These are phyloP conservation scores for Drosophila sordidapex DNA, from an alignment of 2,888 invertebrate genomes.

Conservation along the genomic window DNA sequence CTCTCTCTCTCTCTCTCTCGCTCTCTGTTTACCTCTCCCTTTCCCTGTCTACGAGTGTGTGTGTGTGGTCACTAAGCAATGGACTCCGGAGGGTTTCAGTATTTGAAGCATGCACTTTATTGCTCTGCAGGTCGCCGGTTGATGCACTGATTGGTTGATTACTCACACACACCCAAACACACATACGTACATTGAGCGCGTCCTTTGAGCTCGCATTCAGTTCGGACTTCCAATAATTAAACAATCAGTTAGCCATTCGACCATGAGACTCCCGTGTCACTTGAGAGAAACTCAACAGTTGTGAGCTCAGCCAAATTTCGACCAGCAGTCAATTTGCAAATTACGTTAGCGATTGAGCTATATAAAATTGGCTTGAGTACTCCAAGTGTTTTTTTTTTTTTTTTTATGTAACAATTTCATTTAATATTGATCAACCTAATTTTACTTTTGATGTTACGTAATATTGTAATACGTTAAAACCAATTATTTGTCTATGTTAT, in stretches of 20 bases:
- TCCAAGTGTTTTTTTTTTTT: not conserved
- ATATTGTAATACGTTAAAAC: no score
- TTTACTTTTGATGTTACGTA: no score
- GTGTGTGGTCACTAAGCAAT: conserved; percentile 74
- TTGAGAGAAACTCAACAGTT: conserved; percentile 38
- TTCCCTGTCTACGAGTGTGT: not conserved
- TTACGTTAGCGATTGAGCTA: conserved; percentile 9
- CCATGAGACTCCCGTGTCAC: conserved; percentile 48
- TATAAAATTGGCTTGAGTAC: conserved; percentile 1
- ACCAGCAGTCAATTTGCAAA: conserved; percentile 41
- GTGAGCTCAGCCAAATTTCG: conserved; percentile 24
- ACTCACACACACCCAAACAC: conserved; percentile 8
- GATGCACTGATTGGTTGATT: conserved; percentile 69
- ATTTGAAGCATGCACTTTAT: conserved; percentile 67
- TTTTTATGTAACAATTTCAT: no score
- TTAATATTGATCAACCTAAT: no score
- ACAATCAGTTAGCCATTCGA: conserved; percentile 66
- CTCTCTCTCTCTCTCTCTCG: not conserved
- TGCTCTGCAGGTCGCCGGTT: conserved; percentile 49
- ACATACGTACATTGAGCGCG: conserved; percentile 7
- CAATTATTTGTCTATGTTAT: no score
- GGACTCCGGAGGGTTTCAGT: conserved; percentile 29
- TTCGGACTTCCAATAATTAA: conserved; percentile 74
- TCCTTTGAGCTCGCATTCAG: conserved; percentile 53
- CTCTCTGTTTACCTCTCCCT: not conserved